Evolutionary conservation across 2,113 vertebrate genomes (phyloP), one percentile per base, ranked within the genome.

Genomic region (Pipra filicauda): DNA sequence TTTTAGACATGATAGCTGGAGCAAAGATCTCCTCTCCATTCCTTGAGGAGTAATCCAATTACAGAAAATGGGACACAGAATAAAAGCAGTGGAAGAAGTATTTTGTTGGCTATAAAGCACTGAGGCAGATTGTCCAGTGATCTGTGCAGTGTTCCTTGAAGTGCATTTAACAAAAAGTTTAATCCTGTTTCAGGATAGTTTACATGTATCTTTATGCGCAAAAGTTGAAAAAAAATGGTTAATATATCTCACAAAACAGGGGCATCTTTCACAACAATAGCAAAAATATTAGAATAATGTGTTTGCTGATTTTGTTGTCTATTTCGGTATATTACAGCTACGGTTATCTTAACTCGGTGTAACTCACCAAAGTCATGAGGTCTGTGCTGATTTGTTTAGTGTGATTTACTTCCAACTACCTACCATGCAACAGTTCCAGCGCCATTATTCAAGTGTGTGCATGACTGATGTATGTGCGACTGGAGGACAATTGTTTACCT

Each of bases 401-500:
- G n/a, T 39, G 52, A 35, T 78, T 91, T 21, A 30, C 17, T 83
- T 66, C 26, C 54, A 82, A 7, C n/a, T 49, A 24, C 16, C 33
- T 80, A 24, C 21, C 31, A 19, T 0, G 3, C 12, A 76, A 24
- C 17, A 58, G 8, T 37, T 85, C 17, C 28, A 79, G 37, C 17
- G 65, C 22, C 3, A 33, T 66, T 82, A 46, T 77, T 91, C 67
- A 54, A 48, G 26, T 2, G 2, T 82, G 20, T 26, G 11, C 2
- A 1, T 16, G 10, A 46, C 28, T n/a, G n/a, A 39, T 4, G 0
- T 39, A 22, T 52, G n/a, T 1, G 4, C 5, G 13, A 55, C 12
- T 64, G 51, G n/a, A 89, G 30, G 7, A 91, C 30, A 85, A 66
- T n/a, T 62, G 6, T 39, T 58, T 75, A 54, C 6, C 26, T 66